Evolutionary conservation across 2,113 vertebrate genomes (phyloP).

Genomic region (Elachura formosa): DNA sequence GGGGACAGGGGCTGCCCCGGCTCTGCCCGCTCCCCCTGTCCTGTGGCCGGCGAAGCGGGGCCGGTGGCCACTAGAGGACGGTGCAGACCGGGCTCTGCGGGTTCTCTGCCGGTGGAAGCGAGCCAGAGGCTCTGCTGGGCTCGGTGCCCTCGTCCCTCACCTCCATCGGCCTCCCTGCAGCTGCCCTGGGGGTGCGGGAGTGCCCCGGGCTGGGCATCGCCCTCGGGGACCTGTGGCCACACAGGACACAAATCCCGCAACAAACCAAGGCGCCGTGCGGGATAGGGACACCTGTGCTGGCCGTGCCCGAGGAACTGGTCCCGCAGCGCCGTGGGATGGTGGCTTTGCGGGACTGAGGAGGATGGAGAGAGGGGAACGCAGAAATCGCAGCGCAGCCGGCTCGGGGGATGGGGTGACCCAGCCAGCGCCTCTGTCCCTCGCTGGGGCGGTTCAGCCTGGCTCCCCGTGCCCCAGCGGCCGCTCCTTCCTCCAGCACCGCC

Average conservation of each 20-base stretch:
- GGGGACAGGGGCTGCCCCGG: background rate
- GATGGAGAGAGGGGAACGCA: background rate
- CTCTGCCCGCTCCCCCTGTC: background rate
- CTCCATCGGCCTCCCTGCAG: accelerated
- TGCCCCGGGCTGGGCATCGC: background rate
- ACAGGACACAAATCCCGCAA: accelerated
- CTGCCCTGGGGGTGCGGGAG: accelerated
- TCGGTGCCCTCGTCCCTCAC: accelerated
- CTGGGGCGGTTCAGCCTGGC: background rate
- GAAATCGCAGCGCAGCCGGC: background rate
- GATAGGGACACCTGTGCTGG: accelerated
- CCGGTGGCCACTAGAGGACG: slow-evolving; percentile 42
- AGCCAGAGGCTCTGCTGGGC: too few species aligned
- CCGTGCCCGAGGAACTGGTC: accelerated
- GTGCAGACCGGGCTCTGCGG: background rate
- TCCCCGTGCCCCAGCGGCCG: accelerated
- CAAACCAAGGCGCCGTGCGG: accelerated
- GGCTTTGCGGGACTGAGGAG: background rate
- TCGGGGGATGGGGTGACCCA: background rate
- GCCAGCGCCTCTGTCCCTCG: accelerated
- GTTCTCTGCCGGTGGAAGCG: background rate
- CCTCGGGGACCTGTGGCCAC: accelerated
- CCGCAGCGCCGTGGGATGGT: accelerated
- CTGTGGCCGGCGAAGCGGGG: background rate
- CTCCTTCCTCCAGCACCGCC: accelerated